Percentiles rank a stretch among this genome's conserved stretches.
Conservation (phyloP, 2,113 vertebrate species). For the Tragelaphus scriptus region DNA sequence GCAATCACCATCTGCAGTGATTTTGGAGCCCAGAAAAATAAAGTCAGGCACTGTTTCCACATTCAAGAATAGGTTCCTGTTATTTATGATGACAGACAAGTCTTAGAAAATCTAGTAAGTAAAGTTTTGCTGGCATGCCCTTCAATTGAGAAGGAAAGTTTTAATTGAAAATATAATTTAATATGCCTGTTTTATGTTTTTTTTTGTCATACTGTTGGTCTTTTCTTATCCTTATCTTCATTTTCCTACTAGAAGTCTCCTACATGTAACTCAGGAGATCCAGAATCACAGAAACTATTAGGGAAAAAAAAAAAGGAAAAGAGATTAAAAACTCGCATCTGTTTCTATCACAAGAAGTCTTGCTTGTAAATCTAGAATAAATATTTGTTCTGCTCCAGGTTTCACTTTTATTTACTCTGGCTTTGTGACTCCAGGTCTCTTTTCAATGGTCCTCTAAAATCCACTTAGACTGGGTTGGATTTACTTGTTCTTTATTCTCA, state of each 20-base stretch:
- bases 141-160: constrained; percentile 16
- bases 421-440: neutral
- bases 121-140: neutral
- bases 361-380: neutral
- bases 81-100: neutral
- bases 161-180: neutral
- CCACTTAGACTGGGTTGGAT: neutral
- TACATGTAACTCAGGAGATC: neutral
- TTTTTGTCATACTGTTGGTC: neutral
- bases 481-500: constrained; percentile 15
- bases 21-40: no score
- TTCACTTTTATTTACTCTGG: neutral
- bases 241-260: neutral
- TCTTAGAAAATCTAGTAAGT: neutral
- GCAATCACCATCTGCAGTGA: no score
- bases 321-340: neutral
- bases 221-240: neutral
- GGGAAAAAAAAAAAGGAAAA: neutral
- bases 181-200: neutral
- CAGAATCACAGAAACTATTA: neutral
- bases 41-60: no score
- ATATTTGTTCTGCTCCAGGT: neutral
- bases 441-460: neutral
- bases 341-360: neutral
- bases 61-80: neutral